A percentile compares a stretch with the other conserved stretches of the same genome.
Conservation (phyloP, 2,888 invertebrate genomes). For the Atethmia centrago region DNA sequence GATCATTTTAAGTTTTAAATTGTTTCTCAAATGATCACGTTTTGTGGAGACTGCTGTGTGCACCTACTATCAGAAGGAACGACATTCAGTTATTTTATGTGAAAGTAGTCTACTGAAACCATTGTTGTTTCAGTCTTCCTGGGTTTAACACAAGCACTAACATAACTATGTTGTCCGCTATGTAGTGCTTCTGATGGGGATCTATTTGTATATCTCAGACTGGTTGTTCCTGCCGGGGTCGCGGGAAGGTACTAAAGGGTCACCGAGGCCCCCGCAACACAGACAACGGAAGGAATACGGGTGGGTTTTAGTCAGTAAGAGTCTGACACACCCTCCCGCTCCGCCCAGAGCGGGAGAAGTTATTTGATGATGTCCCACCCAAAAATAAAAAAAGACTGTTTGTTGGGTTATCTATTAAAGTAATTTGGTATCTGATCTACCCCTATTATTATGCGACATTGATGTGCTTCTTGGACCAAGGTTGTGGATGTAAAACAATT, state of each 20-base stretch:
- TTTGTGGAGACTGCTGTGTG: not conserved
- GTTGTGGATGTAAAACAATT: not conserved
- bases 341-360: no score
- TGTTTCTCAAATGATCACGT: not conserved
- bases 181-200: not conserved
- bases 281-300: no score
- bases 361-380: no score
- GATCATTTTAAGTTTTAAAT: not conserved
- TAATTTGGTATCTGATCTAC: slow-evolving; percentile 2
- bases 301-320: no score
- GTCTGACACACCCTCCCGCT: no score
- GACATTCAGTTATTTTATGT: not conserved
- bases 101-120: not conserved
- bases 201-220: not conserved
- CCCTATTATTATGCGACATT: not conserved
- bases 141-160: not conserved
- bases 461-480: not conserved
- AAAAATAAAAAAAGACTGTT: no score
- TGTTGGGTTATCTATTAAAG: not conserved
- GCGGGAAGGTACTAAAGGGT: no score
- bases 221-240: no score
- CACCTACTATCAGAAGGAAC: not conserved
- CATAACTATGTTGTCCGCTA: not conserved
- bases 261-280: no score
- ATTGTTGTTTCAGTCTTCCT: not conserved